Evolutionary conservation across 1,140 invertebrate species (phyloP), one percentile per base, ranked within the genome.

Genomic region (Mesaphorura yosii): DNA sequence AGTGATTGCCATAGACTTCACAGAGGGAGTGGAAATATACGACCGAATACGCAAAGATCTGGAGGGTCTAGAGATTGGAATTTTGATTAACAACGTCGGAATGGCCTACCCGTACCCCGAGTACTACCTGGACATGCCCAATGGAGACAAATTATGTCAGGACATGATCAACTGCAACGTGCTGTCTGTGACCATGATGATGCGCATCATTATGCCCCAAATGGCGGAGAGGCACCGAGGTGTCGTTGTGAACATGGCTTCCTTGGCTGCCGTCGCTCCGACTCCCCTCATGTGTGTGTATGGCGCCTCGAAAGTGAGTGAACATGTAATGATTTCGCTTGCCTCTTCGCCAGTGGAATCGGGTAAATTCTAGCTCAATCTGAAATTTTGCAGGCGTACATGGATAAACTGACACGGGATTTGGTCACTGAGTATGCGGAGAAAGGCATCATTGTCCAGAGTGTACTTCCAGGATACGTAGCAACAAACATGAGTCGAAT

Each of bases 61-160:
- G 15, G 51, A 67, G 23, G 83, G 79, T 2, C 71, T 97, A 1
- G 88, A 96, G 66, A 82, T 96, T 54, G 91, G 88, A 1, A 81
- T 92, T 17, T 73, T 97, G 10, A 79, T 98, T 4, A 98, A 98
- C 69, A 98, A 97, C 73, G 92, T 95, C 0, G 94, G 93, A 3
- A 80, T 89, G 55, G 88, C 86, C 48, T 95, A 95, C 69, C 73
- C 80, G 0, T 79, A 87, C 69, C 92, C 93, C 0, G 85, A 89
- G 65, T 83, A 85, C 63, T 88, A 90, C 67, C 70, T 84, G 1
- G 76, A 83, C 15, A 66, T 85, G 1, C 73, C 76, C 6, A 76
- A 84, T 47, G 70, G 60, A 63, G 71, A 64, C 69, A 64, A 62
- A 42, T 51, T 72, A 25, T 66, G 69, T 26, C 60, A 66, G 19